Evolutionary conservation across 2,113 vertebrate genomes (phyloP).

Genomic region (Clupea harengus): DNA sequence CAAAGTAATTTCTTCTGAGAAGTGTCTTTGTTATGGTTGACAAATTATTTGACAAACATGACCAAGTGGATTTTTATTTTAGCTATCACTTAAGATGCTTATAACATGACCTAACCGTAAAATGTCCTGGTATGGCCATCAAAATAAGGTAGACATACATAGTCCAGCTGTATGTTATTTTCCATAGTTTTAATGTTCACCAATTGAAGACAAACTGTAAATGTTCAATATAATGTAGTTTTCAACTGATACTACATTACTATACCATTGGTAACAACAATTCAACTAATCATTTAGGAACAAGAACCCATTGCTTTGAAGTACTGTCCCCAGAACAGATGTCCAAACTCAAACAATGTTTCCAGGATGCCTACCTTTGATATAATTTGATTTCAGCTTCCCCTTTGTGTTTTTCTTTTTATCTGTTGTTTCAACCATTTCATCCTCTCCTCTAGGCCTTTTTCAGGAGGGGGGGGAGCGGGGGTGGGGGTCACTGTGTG

Average conservation of each 20-base stretch:
- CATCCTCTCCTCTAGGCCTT: constrained; percentile 37
- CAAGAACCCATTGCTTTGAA: not conserved
- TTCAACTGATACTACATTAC: too few relatives aligned
- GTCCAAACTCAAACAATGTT: constrained; percentile 23
- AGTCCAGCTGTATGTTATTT: too few relatives aligned
- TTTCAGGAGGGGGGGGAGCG: constrained; percentile 42
- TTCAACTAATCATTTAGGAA: not conserved
- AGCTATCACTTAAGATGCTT: not conserved
- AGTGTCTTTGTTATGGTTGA: not conserved
- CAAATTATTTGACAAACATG: not conserved
- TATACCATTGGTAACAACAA: too few relatives aligned
- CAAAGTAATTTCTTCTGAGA: not conserved
- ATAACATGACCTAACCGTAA: not conserved
- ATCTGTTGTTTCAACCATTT: constrained; percentile 59
- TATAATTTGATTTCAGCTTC: constrained; percentile 53
- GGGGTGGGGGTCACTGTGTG: not conserved
- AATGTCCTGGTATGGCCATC: too few relatives aligned
- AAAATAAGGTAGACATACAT: too few relatives aligned
- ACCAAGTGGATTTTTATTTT: not conserved
- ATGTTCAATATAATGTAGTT: too few relatives aligned
- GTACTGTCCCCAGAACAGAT: not conserved
- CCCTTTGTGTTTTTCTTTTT: constrained; percentile 51
- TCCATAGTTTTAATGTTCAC: too few relatives aligned
- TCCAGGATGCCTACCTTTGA: constrained; percentile 33
- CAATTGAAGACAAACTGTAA: too few relatives aligned